A percentile compares a stretch with the other conserved stretches of the same genome.
Evolutionary conservation across 2,797 vertebrate genomes (phyloP).

Genomic region (Epinephelus awoara): DNA sequence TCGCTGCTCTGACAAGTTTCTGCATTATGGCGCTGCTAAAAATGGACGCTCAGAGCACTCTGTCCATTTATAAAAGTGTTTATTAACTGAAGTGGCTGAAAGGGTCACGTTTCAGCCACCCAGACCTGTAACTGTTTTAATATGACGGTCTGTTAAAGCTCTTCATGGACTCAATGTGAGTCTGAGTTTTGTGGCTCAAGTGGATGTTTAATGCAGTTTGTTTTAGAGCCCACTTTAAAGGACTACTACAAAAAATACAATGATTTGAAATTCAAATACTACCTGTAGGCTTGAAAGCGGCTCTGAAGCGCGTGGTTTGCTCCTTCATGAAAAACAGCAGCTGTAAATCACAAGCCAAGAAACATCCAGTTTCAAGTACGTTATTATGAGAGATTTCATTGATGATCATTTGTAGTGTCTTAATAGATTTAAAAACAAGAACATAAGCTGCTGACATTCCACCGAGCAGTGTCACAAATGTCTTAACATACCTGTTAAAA

Average conservation of each 20-base stretch:
- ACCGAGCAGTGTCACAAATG: background rate
- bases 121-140: slow-evolving; percentile 3
- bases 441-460: background rate
- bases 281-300: background rate
- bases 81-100: slow-evolving; percentile 46
- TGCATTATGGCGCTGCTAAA: slow-evolving; percentile 14
- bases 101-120: slow-evolving; percentile 29
- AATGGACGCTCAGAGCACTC: slow-evolving; percentile 25
- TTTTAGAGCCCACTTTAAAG: background rate
- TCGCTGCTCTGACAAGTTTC: slow-evolving; percentile 22
- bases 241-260: background rate
- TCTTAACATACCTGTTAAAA: no score
- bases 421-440: background rate
- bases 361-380: background rate
- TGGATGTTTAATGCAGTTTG: background rate
- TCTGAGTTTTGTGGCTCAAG: slow-evolving; percentile 8
- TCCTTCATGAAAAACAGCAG: background rate
- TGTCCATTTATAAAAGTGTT: slow-evolving; percentile 31
- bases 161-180: background rate
- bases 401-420: background rate
- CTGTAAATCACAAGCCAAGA: background rate
- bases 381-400: background rate
- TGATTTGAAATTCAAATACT: background rate
- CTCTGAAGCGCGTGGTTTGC: background rate
- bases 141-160: slow-evolving; percentile 9